Evolutionary conservation across 2,888 invertebrate genomes (phyloP).

Genomic region (Dryobota labecula): DNA sequence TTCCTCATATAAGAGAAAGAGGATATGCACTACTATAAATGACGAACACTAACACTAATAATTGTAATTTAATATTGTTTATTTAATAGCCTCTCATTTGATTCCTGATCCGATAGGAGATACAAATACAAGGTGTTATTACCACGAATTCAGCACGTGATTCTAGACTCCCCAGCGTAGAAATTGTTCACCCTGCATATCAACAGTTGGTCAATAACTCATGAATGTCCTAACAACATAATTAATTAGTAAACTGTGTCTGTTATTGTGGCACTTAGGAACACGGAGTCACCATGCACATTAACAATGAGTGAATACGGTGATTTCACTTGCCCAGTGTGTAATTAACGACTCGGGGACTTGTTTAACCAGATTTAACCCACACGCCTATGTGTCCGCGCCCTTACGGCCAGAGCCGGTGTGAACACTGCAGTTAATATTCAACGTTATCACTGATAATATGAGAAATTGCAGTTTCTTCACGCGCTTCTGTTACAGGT

Average conservation of each 20-base stretch:
- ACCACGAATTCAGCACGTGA: background rate
- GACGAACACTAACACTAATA: background rate
- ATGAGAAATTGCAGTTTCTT: slow-evolving; percentile 4
- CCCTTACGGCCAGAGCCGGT: background rate
- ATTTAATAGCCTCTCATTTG: background rate
- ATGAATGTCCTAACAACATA: slow-evolving; percentile 1
- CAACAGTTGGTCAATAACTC: background rate
- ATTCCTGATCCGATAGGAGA: background rate
- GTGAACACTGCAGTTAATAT: slow-evolving; percentile 9
- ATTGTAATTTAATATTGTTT: background rate
- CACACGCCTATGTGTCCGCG: background rate
- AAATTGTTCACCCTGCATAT: background rate
- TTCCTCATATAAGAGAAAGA: background rate
- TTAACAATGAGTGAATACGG: slow-evolving; percentile 9
- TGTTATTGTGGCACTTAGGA: slow-evolving; percentile 6
- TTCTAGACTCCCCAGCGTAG: background rate
- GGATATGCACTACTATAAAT: background rate
- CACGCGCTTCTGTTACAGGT: background rate
- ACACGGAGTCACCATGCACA: background rate
- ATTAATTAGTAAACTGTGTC: background rate
- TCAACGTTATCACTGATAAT: background rate
- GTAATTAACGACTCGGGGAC: slow-evolving; percentile 15
- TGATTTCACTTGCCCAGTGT: slow-evolving; percentile 19
- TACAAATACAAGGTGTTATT: background rate
- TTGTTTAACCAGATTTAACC: slow-evolving; percentile 16